Percentiles rank a stretch among this genome's conserved stretches.
These are phyloP conservation scores for Gari tellinella DNA, from an alignment of 2,888 invertebrate genomes.

Conservation along the genomic window DNA sequence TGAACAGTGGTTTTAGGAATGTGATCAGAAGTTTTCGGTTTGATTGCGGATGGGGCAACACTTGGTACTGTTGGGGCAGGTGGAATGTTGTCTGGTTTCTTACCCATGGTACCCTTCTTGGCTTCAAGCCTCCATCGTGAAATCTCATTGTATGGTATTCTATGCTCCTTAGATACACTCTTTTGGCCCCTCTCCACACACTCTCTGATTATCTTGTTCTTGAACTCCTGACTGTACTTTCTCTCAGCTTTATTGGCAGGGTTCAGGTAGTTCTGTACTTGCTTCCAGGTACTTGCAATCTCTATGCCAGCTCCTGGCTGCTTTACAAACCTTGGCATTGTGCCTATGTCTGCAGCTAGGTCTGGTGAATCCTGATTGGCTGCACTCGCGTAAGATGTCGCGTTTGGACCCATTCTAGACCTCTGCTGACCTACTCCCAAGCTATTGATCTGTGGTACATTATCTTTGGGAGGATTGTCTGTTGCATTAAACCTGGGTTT, in stretches of 20 bases:
- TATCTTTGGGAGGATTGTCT: not conserved
- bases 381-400: constrained; percentile 26
- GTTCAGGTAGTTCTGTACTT: constrained; percentile 49
- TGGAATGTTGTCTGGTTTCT: no score
- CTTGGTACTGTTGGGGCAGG: no score
- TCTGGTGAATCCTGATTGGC: constrained; percentile 22
- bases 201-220: constrained; percentile 43
- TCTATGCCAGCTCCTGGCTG: constrained; percentile 33
- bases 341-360: constrained; percentile 45
- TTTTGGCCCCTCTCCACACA: constrained; percentile 54
- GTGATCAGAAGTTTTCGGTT: no score
- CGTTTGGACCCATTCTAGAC: constrained; percentile 53
- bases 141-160: constrained; percentile 57
- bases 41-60: no score
- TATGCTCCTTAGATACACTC: constrained; percentile 39
- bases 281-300: constrained; percentile 59
- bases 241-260: constrained; percentile 30
- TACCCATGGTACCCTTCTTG: constrained; percentile 12
- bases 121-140: constrained; percentile 56
- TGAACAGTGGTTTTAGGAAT: no score
- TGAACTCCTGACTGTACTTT: constrained; percentile 51
- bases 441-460: not conserved
- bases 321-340: constrained; percentile 55
- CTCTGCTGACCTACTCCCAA: constrained; percentile 18
- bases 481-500: constrained; percentile 29